Conservation (phyloP, 1,140 invertebrate genomes). For the Lethrus apterus region DNA sequence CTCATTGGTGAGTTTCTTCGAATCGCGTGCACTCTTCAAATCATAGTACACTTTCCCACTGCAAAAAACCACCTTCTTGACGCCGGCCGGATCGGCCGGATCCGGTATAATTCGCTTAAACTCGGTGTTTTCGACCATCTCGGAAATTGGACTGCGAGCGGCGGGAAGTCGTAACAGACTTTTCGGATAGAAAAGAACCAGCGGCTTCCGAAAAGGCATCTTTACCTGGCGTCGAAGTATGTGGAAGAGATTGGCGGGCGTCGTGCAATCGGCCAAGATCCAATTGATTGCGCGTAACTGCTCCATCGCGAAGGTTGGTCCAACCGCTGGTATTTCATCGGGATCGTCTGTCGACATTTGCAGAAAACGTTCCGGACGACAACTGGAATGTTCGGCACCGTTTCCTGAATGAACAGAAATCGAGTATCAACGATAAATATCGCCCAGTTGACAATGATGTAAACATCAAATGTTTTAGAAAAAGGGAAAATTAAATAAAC, state of each 20-base stretch:
- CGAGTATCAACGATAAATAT: no score
- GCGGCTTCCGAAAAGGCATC: slow-evolving; percentile 74
- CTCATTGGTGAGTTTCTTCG: slow-evolving; percentile 55
- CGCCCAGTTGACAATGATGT: no score
- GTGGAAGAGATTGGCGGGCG: slow-evolving; percentile 83
- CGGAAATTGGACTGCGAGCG: slow-evolving; percentile 62
- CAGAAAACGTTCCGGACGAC: slow-evolving; percentile 73
- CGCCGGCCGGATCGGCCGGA: slow-evolving; percentile 45
- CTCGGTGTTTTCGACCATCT: slow-evolving; percentile 52
- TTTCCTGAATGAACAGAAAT: slow-evolving; percentile 20
- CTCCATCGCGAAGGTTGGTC: slow-evolving; percentile 45
- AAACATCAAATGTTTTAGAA: no score
- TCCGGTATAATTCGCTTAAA: slow-evolving; percentile 39
- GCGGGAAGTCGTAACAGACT: slow-evolving; percentile 64
- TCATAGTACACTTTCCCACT: slow-evolving; percentile 83
- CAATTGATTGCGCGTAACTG: slow-evolving; percentile 77
- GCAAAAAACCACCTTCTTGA: slow-evolving; percentile 71
- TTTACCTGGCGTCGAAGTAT: slow-evolving; percentile 74
- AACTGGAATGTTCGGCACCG: slow-evolving; percentile 84
- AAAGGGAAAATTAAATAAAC: no score
- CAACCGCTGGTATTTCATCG: slow-evolving; percentile 41
- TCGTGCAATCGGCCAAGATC: slow-evolving; percentile 75
- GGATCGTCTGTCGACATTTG: slow-evolving; percentile 72
- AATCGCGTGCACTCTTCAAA: slow-evolving; percentile 57
- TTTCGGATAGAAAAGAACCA: slow-evolving; percentile 79